Evolutionary conservation across 2,797 vertebrate genomes (phyloP).

Genomic region (Macrochelys suwanniensis): DNA sequence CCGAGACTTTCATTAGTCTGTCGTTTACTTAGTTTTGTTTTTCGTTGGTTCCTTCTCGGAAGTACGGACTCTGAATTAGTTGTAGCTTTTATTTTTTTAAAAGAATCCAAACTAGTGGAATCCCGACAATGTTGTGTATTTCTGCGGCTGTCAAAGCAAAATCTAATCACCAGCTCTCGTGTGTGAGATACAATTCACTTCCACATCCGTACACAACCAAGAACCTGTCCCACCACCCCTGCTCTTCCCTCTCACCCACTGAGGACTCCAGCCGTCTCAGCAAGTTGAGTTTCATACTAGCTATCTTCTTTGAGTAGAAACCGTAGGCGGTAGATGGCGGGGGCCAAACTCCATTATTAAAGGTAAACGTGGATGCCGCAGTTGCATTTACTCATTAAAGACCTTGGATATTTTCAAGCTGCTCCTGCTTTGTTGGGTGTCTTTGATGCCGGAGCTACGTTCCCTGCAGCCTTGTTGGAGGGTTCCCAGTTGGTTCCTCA

Average conservation of each 20-base stretch:
- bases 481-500: neutral
- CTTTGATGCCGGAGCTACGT: neutral
- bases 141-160: neutral
- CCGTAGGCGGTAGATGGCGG: neutral
- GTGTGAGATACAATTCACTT: neutral
- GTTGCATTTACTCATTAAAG: neutral
- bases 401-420: neutral
- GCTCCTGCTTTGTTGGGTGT: neutral
- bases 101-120: constrained; percentile 33
- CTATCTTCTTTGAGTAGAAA: neutral
- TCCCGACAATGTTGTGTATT: constrained; percentile 1
- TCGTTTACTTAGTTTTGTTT: neutral
- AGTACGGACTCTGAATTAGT: constrained; percentile 76
- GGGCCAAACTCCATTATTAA: neutral
- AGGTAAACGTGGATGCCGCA: neutral
- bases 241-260: neutral
- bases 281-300: neutral
- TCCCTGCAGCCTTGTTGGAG: neutral
- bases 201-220: neutral
- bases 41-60: constrained; percentile 63
- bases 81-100: constrained; percentile 48
- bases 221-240: neutral
- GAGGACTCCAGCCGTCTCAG: neutral
- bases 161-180: neutral
- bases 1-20: neutral